A percentile compares a stretch with the other conserved stretches of the same genome.
Evolutionary conservation across 2,888 invertebrate species (phyloP).

Genomic region (Plebejus argus): DNA sequence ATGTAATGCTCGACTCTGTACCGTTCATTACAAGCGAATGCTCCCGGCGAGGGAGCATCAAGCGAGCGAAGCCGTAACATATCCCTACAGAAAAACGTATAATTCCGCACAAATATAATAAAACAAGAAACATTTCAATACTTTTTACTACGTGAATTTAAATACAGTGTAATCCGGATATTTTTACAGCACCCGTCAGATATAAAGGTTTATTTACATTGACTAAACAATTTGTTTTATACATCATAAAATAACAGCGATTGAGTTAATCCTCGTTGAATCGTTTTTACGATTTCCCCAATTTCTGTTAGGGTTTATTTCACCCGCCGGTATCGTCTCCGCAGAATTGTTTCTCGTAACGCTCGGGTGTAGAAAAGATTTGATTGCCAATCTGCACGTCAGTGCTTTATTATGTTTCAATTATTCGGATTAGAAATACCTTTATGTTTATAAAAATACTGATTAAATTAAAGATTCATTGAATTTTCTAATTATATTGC

Average conservation of each 20-base stretch:
- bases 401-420: slow-evolving; percentile 34
- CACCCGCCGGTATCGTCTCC: slow-evolving; percentile 72
- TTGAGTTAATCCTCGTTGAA: slow-evolving; percentile 74
- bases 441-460: not conserved
- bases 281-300: slow-evolving; percentile 71
- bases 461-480: not conserved
- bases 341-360: slow-evolving; percentile 72
- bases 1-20: too few species aligned
- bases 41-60: too few species aligned
- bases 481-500: too few species aligned
- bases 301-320: slow-evolving; percentile 73
- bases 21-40: too few species aligned
- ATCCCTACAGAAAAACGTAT: too few species aligned
- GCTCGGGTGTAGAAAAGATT: slow-evolving; percentile 60
- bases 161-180: not conserved
- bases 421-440: not conserved
- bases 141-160: not conserved
- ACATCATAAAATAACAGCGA: slow-evolving; percentile 46
- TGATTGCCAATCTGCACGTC: slow-evolving; percentile 46
- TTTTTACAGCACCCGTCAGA: not conserved
- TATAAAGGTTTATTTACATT: slow-evolving; percentile 26
- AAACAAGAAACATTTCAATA: not conserved
- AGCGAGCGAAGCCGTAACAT: too few species aligned
- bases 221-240: slow-evolving; percentile 37
- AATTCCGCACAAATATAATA: not conserved